These are phyloP conservation scores for Drosophila monieri DNA, from an alignment of 2,888 invertebrate genomes.

Conservation along the genomic window DNA sequence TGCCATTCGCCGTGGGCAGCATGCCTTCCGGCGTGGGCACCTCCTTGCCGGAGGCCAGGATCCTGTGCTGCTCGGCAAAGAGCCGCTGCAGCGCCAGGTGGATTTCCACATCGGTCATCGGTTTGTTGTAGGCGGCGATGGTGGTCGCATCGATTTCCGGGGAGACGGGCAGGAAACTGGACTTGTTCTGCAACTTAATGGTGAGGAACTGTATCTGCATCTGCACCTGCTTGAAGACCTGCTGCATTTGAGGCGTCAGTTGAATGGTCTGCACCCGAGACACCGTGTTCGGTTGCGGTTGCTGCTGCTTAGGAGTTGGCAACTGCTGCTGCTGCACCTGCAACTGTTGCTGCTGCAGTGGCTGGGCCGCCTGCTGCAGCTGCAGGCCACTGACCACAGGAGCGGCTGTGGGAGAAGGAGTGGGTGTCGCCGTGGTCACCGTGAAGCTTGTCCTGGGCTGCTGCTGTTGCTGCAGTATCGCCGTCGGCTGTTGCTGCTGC, in stretches of 20 bases:
- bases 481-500: constrained; percentile 79
- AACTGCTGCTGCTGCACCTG: constrained; percentile 57
- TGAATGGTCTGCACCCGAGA: constrained; percentile 90
- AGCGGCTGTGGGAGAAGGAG: constrained; percentile 75
- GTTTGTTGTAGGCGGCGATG: constrained; percentile 82
- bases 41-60: constrained; percentile 89
- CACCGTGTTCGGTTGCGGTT: constrained; percentile 81
- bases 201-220: constrained; percentile 88
- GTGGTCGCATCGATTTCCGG: constrained; percentile 82
- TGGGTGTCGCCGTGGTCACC: constrained; percentile 48
- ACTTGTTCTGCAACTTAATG: constrained; percentile 85
- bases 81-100: constrained; percentile 86
- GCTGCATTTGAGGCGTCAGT: constrained; percentile 89
- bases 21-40: constrained; percentile 85
- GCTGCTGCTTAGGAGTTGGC: constrained; percentile 58
- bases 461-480: constrained; percentile 48
- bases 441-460: constrained; percentile 43
- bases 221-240: constrained; percentile 87
- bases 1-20: constrained; percentile 83
- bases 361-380: constrained; percentile 35
- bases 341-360: constrained; percentile 76
- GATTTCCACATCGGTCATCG: constrained; percentile 85
- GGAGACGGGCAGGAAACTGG: constrained; percentile 77
- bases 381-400: constrained; percentile 53
- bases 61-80: constrained; percentile 89